Base-by-base conservation (phyloP, 2,797 vertebrate genomes). In the Capromys pilorides region DNA sequence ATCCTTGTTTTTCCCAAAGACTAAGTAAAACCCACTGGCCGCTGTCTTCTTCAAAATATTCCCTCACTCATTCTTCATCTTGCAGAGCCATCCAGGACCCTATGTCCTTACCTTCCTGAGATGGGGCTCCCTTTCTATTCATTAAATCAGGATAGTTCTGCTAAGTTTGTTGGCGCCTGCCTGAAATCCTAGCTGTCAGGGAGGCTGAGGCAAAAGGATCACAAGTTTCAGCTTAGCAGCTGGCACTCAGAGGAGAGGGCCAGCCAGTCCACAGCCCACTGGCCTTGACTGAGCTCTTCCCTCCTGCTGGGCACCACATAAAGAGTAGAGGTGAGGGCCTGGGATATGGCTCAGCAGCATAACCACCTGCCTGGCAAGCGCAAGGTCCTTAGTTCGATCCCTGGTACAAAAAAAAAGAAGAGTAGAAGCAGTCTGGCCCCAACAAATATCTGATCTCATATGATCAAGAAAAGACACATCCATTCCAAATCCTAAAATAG, bases 1-100 rank as follows among this genome's bases (percentile, higher is more conserved):
- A 31, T 51, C 45, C n/a, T 73, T n/a, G 21, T 31, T 39, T 80
- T 36, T 75, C 51, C n/a, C 33, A 59, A 57, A 64, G 62, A 79
- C 79, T 93, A 73, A 93, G 54, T 57, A 83, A 87, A 93, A 36
- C 88, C 41, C 57, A n/a, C 28, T 19, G 73, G 39, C 45, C 57
- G 79, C 73, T 39, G 69, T n/a, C 57, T 75, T 57, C 81, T 85
- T 51, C 62, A 78, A 57, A 36, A 14, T 24, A 26, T 31, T 57
- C 45, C 26, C n/a, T 86, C 39, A 14, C 81, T 22, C 14, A 41
- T 18, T 13, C 11, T 81, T 86, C 39, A 9, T n/a, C 5, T 4
- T 73, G 9, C 41, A 66, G 18, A 64, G 80, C 45, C 81, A 10
- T 28, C 45, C 59, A 62, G 16, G 28, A 33, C 39, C 88, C 39